Base-by-base conservation (phyloP, 2,797 vertebrate species). In the Echiichthys vipera region DNA sequence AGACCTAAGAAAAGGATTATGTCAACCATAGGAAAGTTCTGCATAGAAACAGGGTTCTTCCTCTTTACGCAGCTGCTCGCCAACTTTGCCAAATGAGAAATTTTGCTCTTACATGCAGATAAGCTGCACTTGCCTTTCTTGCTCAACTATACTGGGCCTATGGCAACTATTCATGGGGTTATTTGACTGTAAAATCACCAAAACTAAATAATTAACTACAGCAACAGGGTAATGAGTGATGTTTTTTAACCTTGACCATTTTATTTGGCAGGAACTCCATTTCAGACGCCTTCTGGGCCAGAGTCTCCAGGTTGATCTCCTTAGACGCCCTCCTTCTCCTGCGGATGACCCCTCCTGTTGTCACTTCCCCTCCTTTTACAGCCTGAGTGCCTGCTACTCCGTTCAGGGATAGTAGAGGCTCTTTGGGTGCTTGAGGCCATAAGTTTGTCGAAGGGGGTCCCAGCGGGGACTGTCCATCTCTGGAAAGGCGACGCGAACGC, bases 241-340 rank as follows among this genome's bases (percentile, higher is more conserved):
- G 51, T 61, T 45, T 49, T 49, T 81, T 84, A 53, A 93, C 91
- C 91, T 93, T 92, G 51, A 61, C 18, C 17, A 54, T 71, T 71
- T 89, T 87, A 4, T 89, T 77, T 14, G 93, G 96, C 74, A 96
- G 90, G 0, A 94, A 96, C 84, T 96, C 96, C 94, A 96, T 94
- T 78, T 97, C 96, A 22, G 95, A 95, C 0, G 97, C 97, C 88
- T 97, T 96, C 78, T 96, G 96, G 15, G 97, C 97, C 74, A 98
- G 85, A 69, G 96, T 98, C 83, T 97, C 94, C 92, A 98, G 75
- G 82, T 98, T 98, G 80, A 96, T 96, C 90, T 98, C 97, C 87
- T 97, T 96, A 15, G 96, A 98, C 0, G 93, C 94, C 76, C 96
- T 94, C n/a, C 96, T 92, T 25, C 93, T 93, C 81, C 96, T 88